Evolutionary conservation across 2,888 invertebrate species (phyloP).

Genomic region (Zygothrica quintamaculata): DNA sequence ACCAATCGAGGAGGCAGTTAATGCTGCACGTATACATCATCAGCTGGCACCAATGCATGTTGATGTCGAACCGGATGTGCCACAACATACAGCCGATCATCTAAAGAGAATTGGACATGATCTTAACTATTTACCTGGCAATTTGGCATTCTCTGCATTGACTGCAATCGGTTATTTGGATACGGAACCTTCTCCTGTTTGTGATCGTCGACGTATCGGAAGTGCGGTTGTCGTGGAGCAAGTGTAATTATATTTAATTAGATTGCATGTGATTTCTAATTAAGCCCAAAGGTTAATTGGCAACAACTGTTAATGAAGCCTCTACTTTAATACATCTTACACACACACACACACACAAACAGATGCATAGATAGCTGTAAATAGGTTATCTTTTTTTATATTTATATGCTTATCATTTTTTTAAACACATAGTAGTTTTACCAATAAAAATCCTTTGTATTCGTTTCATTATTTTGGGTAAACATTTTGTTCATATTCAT

Average conservation of each 20-base stretch:
- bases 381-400: too few species aligned
- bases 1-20: conserved; percentile 88
- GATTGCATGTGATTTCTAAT: too few species aligned
- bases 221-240: conserved; percentile 81
- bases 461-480: too few species aligned
- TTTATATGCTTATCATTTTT: too few species aligned
- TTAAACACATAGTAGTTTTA: background rate
- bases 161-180: conserved; percentile 85
- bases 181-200: conserved; percentile 80
- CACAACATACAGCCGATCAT: conserved; percentile 83
- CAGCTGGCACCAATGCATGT: conserved; percentile 92
- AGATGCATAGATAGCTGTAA: too few species aligned
- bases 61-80: conserved; percentile 88
- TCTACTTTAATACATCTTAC: too few species aligned
- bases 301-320: too few species aligned
- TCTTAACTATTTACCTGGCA: conserved; percentile 61
- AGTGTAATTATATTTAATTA: conserved; percentile 8
- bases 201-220: conserved; percentile 85
- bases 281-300: too few species aligned
- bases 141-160: conserved; percentile 87
- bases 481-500: too few species aligned
- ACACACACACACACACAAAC: too few species aligned
- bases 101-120: conserved; percentile 82
- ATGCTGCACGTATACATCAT: conserved; percentile 92
- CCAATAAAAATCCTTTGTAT: background rate